A percentile compares a stretch with the other conserved stretches of the same genome.
Conservation (phyloP, 2,797 vertebrate genomes). For the Gouania willdenowi region DNA sequence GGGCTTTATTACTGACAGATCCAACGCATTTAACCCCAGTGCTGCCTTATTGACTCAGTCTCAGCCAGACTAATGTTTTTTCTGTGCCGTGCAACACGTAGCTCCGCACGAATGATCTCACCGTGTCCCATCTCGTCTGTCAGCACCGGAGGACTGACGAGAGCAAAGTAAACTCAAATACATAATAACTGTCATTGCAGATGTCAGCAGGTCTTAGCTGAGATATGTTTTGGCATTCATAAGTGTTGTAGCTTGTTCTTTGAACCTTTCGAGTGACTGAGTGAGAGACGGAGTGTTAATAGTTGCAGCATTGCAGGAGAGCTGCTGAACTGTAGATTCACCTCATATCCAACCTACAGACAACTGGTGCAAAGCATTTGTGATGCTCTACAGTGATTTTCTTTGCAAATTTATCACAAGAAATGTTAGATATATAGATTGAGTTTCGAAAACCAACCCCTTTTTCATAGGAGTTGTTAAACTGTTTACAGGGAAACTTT, state of each 20-base stretch:
- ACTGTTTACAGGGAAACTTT: no score
- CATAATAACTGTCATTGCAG: slow-evolving; percentile 12
- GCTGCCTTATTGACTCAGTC: no score
- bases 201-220: no score
- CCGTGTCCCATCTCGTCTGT: no score
- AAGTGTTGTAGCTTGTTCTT: slow-evolving; percentile 29
- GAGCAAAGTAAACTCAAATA: slow-evolving; percentile 21
- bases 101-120: no score
- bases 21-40: slow-evolving; percentile 29
- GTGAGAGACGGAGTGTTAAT: slow-evolving; percentile 21
- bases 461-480: no score
- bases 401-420: no score
- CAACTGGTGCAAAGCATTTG: slow-evolving; percentile 29
- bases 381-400: no score
- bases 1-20: slow-evolving; percentile 40
- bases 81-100: no score
- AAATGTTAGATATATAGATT: no score
- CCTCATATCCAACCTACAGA: slow-evolving; percentile 19
- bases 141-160: slow-evolving; percentile 23
- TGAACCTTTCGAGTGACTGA: slow-evolving; percentile 18
- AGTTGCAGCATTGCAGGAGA: slow-evolving; percentile 21
- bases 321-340: slow-evolving; percentile 27
- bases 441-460: no score
- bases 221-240: slow-evolving; percentile 44
- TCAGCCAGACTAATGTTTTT: no score